A percentile compares a stretch with the other conserved stretches of the same genome.
Evolutionary conservation across 2,888 invertebrate genomes (phyloP).

Genomic region (Resseliella maxima): DNA sequence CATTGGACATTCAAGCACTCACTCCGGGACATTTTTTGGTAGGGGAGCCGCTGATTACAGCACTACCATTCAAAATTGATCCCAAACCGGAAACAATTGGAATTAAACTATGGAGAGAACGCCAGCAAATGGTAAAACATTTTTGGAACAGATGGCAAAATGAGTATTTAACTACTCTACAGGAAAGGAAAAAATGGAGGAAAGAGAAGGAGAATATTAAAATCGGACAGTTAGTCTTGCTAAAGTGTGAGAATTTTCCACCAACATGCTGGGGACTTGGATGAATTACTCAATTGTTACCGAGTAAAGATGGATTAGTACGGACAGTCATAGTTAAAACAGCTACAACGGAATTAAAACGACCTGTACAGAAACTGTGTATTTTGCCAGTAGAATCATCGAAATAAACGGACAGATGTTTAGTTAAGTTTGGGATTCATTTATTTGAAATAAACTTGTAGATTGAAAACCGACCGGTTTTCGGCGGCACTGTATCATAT

Average conservation of each 20-base stretch:
- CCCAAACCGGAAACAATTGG: not conserved
- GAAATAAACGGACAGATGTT: too few relatives aligned
- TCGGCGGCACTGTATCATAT: too few relatives aligned
- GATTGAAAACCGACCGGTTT: too few relatives aligned
- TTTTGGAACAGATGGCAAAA: not conserved
- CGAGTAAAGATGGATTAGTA: not conserved
- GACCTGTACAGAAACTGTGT: not conserved
- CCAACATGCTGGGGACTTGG: not conserved
- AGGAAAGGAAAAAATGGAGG: not conserved
- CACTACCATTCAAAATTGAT: not conserved
- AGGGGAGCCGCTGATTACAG: conserved; percentile 57
- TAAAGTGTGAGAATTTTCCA: not conserved
- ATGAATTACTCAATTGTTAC: not conserved
- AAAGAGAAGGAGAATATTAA: conserved; percentile 9
- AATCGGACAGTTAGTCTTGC: not conserved
- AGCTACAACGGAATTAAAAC: not conserved
- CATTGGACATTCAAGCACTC: conserved; percentile 59
- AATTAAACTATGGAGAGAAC: not conserved
- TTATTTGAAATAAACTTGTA: too few relatives aligned
- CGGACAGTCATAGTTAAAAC: not conserved
- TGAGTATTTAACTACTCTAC: not conserved
- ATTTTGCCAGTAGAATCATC: not conserved
- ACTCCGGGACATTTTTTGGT: conserved; percentile 59
- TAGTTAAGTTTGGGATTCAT: too few relatives aligned
- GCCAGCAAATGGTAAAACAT: not conserved